phyloP scores from a whole-genome alignment of 92 coral and sea anemone genomes.

The Zoanthus solanderi region DNA sequence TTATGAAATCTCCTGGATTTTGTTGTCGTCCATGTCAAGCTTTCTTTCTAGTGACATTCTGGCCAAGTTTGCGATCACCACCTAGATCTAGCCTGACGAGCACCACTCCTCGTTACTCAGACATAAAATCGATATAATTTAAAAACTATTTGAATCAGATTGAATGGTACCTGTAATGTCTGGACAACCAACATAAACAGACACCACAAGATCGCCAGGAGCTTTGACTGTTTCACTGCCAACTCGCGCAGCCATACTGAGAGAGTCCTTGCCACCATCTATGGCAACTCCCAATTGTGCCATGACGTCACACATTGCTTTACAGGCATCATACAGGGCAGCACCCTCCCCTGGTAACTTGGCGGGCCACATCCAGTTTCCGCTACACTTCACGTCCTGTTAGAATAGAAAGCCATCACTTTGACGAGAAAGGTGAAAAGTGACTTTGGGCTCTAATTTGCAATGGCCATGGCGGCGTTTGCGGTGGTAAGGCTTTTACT shows the following conservation, averaged over 20 bases:
- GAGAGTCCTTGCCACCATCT: slow-evolving; percentile 98
- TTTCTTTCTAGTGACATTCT: no score
- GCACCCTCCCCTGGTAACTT: slow-evolving; percentile 97
- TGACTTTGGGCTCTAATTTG: background rate
- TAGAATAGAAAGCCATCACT: background rate
- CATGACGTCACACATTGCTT: slow-evolving; percentile 95
- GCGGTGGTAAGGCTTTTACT: no score
- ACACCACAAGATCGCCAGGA: slow-evolving; percentile 93
- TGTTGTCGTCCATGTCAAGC: no score
- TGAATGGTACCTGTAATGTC: slow-evolving; percentile 64
- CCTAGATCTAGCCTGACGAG: no score
- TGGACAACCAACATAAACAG: slow-evolving; percentile 96
- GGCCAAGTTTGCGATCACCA: no score
- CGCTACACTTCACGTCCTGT: slow-evolving; percentile 98
- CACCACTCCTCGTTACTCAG: no score
- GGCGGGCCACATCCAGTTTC: slow-evolving; percentile 99
- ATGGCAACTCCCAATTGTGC: slow-evolving; percentile 88
- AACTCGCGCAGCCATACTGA: slow-evolving; percentile 98
- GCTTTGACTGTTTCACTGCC: slow-evolving; percentile 90
- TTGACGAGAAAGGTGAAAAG: background rate
- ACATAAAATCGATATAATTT: background rate
- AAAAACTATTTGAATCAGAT: background rate
- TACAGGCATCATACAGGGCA: slow-evolving; percentile 88
- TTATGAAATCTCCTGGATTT: no score
- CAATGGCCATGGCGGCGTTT: no score